Percentiles rank a stretch among this genome's conserved stretches.
Evolutionary conservation across 1,140 invertebrate genomes (phyloP).

Genomic region (Oreohelix idahoensis): DNA sequence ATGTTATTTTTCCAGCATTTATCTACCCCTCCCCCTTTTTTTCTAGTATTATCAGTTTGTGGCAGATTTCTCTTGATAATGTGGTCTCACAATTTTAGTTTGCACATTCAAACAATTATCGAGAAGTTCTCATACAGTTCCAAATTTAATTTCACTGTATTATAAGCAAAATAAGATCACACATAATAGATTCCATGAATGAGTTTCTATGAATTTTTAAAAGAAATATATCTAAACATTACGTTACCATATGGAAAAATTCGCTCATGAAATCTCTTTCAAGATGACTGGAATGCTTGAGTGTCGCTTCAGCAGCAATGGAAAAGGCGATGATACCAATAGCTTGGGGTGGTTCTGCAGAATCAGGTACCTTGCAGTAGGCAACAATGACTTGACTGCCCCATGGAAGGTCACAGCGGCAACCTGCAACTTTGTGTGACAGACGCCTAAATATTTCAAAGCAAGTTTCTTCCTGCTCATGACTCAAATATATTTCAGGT

Average conservation of each 20-base stretch:
- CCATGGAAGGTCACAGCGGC: neutral
- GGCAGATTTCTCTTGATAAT: too few species aligned
- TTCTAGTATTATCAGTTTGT: too few species aligned
- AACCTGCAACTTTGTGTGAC: conserved; percentile 2
- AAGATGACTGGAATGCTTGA: neutral
- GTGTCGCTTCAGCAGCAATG: neutral
- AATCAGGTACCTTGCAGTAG: neutral
- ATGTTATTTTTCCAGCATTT: too few species aligned
- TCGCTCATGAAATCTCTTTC: neutral
- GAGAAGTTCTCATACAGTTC: too few species aligned
- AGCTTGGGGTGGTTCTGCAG: neutral
- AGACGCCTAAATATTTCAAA: neutral
- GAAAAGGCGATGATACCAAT: neutral
- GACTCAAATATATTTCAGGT: neutral
- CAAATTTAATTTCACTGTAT: too few species aligned
- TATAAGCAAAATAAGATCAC: too few species aligned
- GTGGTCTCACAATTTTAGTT: too few species aligned
- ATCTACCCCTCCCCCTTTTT: too few species aligned
- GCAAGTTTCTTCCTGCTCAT: neutral
- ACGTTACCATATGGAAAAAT: conserved; percentile 4
- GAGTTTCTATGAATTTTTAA: too few species aligned
- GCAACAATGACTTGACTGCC: neutral
- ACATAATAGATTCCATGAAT: too few species aligned
- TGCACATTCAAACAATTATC: too few species aligned
- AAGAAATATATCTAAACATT: neutral